These are phyloP conservation scores for Atethmia centrago DNA, from an alignment of 2,888 invertebrate species.

Conservation along the genomic window DNA sequence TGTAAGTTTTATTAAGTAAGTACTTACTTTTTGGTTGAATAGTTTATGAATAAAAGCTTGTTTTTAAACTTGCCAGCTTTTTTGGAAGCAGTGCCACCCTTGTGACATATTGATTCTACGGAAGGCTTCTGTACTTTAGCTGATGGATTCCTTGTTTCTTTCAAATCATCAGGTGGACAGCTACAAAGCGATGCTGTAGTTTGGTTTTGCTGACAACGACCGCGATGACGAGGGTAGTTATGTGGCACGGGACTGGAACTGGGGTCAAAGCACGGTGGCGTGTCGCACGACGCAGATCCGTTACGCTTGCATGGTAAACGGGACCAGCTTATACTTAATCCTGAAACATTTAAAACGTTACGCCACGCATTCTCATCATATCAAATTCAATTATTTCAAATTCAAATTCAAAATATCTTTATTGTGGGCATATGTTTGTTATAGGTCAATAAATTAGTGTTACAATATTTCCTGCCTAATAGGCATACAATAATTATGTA, in stretches of 20 bases:
- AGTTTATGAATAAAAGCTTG: too few species aligned
- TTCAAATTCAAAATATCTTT: too few species aligned
- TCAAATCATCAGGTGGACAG: not conserved
- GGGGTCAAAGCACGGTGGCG: not conserved
- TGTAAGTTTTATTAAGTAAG: too few species aligned
- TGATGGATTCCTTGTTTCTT: not conserved
- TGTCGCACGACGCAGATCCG: not conserved
- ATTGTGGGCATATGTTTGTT: too few species aligned
- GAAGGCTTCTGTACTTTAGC: conserved; percentile 1
- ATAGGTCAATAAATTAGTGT: too few species aligned
- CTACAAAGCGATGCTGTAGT: not conserved
- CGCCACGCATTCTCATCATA: too few species aligned
- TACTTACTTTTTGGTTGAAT: too few species aligned
- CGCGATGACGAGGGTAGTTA: not conserved
- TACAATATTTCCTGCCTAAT: too few species aligned
- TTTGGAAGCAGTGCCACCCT: not conserved
- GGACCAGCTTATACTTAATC: not conserved
- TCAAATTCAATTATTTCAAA: too few species aligned
- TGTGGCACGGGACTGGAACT: not conserved
- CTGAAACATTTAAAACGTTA: not conserved
- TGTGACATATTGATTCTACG: not conserved
- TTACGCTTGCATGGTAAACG: not conserved
- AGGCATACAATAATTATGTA: too few species aligned
- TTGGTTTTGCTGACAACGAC: not conserved
- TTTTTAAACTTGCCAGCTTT: not conserved